Conservation (phyloP, 2,888 invertebrate species). For the Heliconius hortense region DNA sequence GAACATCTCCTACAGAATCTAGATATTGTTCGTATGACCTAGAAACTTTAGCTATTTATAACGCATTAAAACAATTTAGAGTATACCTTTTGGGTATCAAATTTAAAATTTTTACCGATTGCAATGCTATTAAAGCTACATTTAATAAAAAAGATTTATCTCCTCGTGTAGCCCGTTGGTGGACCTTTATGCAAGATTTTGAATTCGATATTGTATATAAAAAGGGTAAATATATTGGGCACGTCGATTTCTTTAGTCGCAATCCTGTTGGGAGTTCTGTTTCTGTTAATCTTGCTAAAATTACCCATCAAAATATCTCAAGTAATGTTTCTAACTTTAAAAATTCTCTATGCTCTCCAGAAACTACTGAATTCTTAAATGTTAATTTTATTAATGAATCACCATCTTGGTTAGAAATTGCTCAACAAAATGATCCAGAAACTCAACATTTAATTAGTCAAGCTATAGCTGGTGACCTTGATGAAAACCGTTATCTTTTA, state of each 20-base stretch:
- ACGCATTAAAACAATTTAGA: slow-evolving; percentile 32
- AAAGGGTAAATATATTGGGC: slow-evolving; percentile 43
- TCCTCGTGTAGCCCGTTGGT: slow-evolving; percentile 47
- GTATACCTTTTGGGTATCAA: too few species aligned
- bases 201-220: slow-evolving; percentile 44
- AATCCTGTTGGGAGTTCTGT: slow-evolving; percentile 23
- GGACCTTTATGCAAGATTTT: slow-evolving; percentile 47
- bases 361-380: too few species aligned
- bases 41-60: slow-evolving; percentile 47
- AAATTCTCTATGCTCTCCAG: too few species aligned
- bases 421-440: slow-evolving; percentile 43
- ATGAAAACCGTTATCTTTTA: slow-evolving; percentile 39
- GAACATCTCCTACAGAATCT: slow-evolving; percentile 45
- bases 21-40: slow-evolving; percentile 47
- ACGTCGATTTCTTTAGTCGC: slow-evolving; percentile 45
- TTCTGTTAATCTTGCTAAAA: too few species aligned
- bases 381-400: slow-evolving; percentile 34
- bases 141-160: slow-evolving; percentile 39
- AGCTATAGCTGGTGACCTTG: slow-evolving; percentile 39
- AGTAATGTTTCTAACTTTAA: too few species aligned
- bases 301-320: too few species aligned
- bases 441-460: slow-evolving; percentile 37
- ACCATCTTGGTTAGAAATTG: slow-evolving; percentile 41
- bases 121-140: too few species aligned
- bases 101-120: too few species aligned